Evolutionary conservation across 2,797 vertebrate genomes (phyloP).

Genomic region (Mormyrus hasselquistii): DNA sequence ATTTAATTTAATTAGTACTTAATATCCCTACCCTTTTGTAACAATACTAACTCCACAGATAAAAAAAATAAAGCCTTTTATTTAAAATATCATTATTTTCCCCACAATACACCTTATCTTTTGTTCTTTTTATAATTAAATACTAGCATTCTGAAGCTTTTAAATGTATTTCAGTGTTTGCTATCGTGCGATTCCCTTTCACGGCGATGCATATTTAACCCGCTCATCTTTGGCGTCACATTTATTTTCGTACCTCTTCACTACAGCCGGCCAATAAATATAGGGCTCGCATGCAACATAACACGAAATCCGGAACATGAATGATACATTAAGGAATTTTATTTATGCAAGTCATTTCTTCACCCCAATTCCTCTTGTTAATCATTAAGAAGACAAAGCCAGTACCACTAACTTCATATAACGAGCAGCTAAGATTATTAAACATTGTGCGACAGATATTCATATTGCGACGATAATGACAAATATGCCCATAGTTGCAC

Average conservation of each 20-base stretch:
- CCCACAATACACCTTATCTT: background rate
- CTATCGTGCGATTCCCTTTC: background rate
- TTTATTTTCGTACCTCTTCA: background rate
- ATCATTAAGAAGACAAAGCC: background rate
- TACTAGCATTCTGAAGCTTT: background rate
- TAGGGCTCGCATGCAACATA: background rate
- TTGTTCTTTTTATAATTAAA: background rate
- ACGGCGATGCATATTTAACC: background rate
- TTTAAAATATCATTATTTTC: slow-evolving; percentile 5
- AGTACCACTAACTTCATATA: background rate
- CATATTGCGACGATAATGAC: background rate
- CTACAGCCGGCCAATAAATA: background rate
- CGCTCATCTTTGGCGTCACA: background rate
- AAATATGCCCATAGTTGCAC: background rate
- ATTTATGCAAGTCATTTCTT: background rate
- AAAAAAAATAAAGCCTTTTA: slow-evolving; percentile 8
- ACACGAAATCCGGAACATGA: background rate
- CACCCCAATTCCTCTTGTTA: background rate
- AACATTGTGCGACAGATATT: background rate
- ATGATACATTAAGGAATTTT: background rate
- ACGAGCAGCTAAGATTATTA: background rate
- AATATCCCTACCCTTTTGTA: slow-evolving; percentile 3
- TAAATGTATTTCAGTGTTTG: background rate
- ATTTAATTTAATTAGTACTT: slow-evolving; percentile 52
- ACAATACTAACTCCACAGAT: background rate